A percentile compares a stretch with the other conserved stretches of the same genome.
Evolutionary conservation across 2,888 invertebrate species (phyloP).

Genomic region (Ennomos fuscantarius): DNA sequence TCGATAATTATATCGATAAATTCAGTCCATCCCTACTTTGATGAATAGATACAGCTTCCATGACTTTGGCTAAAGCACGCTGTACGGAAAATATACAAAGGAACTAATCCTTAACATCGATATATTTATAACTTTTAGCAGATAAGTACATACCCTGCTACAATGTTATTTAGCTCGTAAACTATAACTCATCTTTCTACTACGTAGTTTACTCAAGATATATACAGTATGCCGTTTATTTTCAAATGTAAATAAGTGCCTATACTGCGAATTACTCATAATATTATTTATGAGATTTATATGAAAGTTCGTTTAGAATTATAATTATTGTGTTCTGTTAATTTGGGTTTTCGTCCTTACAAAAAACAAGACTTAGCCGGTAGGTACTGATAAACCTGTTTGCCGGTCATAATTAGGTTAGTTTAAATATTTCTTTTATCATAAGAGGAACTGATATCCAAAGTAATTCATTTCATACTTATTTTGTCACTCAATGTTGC

Average conservation of each 20-base stretch:
- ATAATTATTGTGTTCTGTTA: too few relatives aligned
- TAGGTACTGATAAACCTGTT: too few relatives aligned
- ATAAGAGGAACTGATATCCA: too few relatives aligned
- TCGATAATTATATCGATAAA: too few relatives aligned
- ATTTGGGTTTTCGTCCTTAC: too few relatives aligned
- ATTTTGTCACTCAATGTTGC: conserved; percentile 1
- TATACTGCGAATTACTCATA: too few relatives aligned
- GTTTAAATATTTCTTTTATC: too few relatives aligned
- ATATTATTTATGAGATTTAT: too few relatives aligned
- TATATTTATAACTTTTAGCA: conserved; percentile 23
- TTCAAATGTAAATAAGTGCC: not conserved
- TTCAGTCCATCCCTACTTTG: too few relatives aligned
- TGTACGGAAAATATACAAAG: conserved; percentile 10
- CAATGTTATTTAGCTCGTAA: conserved; percentile 10
- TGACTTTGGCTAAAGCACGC: conserved; percentile 14
- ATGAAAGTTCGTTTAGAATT: too few relatives aligned
- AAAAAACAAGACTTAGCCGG: too few relatives aligned
- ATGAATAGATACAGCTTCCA: not conserved
- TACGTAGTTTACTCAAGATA: not conserved
- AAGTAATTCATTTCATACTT: conserved; percentile 4
- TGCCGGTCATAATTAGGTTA: too few relatives aligned
- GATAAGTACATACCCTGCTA: conserved; percentile 12
- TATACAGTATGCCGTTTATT: conserved; percentile 1
- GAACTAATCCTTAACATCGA: conserved; percentile 9
- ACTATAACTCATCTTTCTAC: conserved; percentile 4